Evolutionary conservation across 2,888 invertebrate species (phyloP).

Genomic region (Palloptera scutellata): DNA sequence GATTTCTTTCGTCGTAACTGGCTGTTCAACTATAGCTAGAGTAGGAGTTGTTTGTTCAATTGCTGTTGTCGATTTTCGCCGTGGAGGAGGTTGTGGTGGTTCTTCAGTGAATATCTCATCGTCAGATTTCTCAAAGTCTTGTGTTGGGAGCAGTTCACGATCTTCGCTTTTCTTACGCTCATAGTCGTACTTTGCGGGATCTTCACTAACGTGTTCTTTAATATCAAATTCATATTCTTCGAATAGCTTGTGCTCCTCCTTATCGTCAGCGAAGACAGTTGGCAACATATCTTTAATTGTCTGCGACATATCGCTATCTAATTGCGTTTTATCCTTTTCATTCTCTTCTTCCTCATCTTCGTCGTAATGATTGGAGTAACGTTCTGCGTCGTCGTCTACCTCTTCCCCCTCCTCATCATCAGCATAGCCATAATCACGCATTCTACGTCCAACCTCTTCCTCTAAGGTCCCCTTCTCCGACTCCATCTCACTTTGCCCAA

Average conservation of each 20-base stretch:
- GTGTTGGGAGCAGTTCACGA: constrained; percentile 44
- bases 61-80: constrained; percentile 55
- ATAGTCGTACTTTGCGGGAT: constrained; percentile 27
- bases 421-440: background rate
- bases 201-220: constrained; percentile 36
- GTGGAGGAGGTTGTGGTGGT: constrained; percentile 54
- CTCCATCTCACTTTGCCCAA: constrained; percentile 38
- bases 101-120: constrained; percentile 33
- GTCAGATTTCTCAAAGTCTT: constrained; percentile 43
- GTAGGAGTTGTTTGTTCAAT: constrained; percentile 42
- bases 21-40: constrained; percentile 33
- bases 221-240: background rate
- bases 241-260: constrained; percentile 28
- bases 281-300: too few relatives aligned
- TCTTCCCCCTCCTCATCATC: constrained; percentile 33
- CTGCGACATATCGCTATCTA: too few relatives aligned
- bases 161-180: constrained; percentile 39
- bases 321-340: too few relatives aligned
- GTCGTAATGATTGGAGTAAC: constrained; percentile 6
- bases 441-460: constrained; percentile 33
- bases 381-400: constrained; percentile 8
- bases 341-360: constrained; percentile 27
- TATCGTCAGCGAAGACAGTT: background rate
- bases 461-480: constrained; percentile 32
- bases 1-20: constrained; percentile 29